phyloP scores from a whole-genome alignment of 2,113 vertebrate species.

The Barnardius zonarius region DNA sequence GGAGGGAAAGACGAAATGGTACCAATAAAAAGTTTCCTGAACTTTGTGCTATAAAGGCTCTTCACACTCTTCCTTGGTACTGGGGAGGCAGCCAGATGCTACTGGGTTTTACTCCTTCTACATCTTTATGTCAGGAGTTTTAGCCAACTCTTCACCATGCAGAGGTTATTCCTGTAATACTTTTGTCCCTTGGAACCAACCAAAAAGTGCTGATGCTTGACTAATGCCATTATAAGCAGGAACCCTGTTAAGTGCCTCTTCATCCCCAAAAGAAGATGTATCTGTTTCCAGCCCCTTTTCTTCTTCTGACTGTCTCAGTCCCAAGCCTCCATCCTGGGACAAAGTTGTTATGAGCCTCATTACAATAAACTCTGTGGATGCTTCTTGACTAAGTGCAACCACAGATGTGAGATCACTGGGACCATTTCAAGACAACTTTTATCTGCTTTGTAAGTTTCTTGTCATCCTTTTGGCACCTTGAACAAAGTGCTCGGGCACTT shows the following conservation, averaged over 20 bases:
- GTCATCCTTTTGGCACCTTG: background rate
- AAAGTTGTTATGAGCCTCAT: background rate
- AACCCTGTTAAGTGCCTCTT: background rate
- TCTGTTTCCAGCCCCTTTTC: background rate
- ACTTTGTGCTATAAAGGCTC: background rate
- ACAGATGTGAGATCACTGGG: background rate
- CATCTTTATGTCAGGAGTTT: background rate
- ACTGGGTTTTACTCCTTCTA: background rate
- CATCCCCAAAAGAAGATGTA: background rate
- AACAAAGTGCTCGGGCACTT: background rate
- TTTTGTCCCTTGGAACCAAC: background rate
- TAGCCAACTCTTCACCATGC: conserved; percentile 13
- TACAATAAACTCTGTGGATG: background rate
- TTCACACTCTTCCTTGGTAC: background rate
- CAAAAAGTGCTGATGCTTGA: background rate
- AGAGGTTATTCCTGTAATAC: background rate
- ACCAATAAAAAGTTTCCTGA: background rate
- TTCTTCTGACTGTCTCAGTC: background rate
- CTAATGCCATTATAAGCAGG: conserved; percentile 8
- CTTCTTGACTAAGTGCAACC: background rate
- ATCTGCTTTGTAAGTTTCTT: background rate
- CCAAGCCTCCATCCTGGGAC: background rate
- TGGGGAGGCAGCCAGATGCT: background rate
- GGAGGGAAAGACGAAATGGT: background rate
- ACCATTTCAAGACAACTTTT: background rate